phyloP scores from a whole-genome alignment of 2,888 invertebrate genomes.

The Pyrrhosoma nymphula region DNA sequence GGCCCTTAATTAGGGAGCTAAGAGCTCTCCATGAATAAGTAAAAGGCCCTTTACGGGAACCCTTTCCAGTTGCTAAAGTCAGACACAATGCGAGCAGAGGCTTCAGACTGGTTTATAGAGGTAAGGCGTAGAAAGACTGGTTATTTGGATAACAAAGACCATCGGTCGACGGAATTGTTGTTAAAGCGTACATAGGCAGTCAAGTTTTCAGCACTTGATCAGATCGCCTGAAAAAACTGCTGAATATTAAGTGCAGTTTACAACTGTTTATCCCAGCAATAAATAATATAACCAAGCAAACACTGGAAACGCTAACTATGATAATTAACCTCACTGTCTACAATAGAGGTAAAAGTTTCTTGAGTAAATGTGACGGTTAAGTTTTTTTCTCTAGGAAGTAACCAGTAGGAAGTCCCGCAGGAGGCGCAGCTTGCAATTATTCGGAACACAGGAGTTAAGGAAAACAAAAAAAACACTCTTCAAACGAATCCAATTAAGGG shows the following conservation, averaged over 20 bases:
- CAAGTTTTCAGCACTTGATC: too few species aligned
- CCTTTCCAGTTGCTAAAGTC: not conserved
- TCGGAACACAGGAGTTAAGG: not conserved
- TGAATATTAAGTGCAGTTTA: not conserved
- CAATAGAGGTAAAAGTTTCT: not conserved
- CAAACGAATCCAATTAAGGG: not conserved
- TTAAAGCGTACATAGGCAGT: not conserved
- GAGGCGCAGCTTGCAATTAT: not conserved
- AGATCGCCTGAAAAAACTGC: too few species aligned
- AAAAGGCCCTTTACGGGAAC: conserved; percentile 24
- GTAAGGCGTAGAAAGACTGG: not conserved
- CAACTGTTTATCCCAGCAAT: not conserved
- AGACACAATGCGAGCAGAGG: not conserved
- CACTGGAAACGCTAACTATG: not conserved
- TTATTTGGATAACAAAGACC: not conserved
- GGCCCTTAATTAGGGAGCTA: conserved; percentile 39
- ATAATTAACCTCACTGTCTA: not conserved
- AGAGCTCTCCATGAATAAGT: conserved; percentile 36
- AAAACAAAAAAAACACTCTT: not conserved
- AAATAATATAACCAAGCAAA: not conserved
- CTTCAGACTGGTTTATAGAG: not conserved
- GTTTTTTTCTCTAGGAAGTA: not conserved
- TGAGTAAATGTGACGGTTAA: not conserved
- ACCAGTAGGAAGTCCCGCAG: not conserved
- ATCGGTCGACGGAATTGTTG: not conserved